Percentiles rank a stretch among this genome's conserved stretches.
phyloP scores from a whole-genome alignment of 2,888 invertebrate species.

The Rhagium mordax region DNA sequence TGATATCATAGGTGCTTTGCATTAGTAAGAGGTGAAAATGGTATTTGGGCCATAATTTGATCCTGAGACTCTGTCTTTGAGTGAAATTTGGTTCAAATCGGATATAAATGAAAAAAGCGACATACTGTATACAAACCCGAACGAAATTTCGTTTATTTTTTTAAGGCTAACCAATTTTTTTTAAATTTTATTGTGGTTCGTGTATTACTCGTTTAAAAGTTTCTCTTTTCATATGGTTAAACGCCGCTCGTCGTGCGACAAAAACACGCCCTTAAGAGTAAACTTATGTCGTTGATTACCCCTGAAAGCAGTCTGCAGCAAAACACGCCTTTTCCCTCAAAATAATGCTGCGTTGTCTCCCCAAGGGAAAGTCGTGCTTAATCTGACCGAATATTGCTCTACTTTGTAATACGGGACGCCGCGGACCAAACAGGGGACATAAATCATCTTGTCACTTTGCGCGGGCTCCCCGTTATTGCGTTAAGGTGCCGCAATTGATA shows the following conservation, averaged over 20 bases:
- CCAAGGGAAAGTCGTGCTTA: constrained; percentile 49
- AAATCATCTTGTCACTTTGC: constrained; percentile 59
- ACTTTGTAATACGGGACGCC: constrained; percentile 54
- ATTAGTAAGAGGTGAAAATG: too few species aligned
- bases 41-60: too few species aligned
- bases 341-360: constrained; percentile 45
- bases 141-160: too few species aligned
- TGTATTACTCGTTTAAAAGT: too few species aligned
- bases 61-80: too few species aligned
- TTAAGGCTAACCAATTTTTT: too few species aligned
- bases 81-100: too few species aligned
- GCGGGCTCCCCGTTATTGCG: constrained; percentile 55
- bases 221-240: not conserved
- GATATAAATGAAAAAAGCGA: too few species aligned
- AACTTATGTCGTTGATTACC: constrained; percentile 54
- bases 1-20: too few species aligned
- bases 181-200: too few species aligned
- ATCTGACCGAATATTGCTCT: constrained; percentile 51
- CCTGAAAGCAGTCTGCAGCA: constrained; percentile 44
- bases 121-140: too few species aligned
- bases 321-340: constrained; percentile 55
- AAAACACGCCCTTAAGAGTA: constrained; percentile 52
- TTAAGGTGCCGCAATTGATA: constrained; percentile 58
- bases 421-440: constrained; percentile 55
- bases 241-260: not conserved